Conservation (phyloP, 2,888 invertebrate species). For the Acrobasis consociella region DNA sequence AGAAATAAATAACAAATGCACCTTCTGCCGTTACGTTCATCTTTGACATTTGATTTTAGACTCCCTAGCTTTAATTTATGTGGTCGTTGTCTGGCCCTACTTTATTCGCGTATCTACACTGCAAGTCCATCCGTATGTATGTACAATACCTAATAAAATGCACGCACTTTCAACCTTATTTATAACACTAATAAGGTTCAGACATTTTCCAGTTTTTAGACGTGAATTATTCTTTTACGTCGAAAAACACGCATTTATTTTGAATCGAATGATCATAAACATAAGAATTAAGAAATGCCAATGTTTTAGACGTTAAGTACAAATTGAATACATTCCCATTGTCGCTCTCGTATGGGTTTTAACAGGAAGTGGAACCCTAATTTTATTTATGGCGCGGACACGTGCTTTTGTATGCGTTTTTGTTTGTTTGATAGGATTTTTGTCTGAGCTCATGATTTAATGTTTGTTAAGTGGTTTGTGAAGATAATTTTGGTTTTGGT, state of each 20-base stretch:
- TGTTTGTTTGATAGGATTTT: conserved; percentile 22
- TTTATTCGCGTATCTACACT: conserved; percentile 42
- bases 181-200: background rate
- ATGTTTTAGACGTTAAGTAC: conserved; percentile 37
- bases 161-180: background rate
- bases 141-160: background rate
- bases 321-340: conserved; percentile 67
- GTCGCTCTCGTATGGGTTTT: conserved; percentile 49
- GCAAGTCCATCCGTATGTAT: conserved; percentile 49
- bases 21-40: background rate
- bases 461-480: conserved; percentile 17
- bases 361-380: conserved; percentile 57
- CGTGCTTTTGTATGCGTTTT: conserved; percentile 53
- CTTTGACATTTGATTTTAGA: conserved; percentile 33
- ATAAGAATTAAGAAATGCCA: conserved; percentile 2
- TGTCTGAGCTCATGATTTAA: conserved; percentile 22
- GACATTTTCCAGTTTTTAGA: background rate
- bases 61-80: conserved; percentile 68
- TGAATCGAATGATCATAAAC: background rate
- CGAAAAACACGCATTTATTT: conserved; percentile 1
- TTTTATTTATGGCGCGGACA: conserved; percentile 72
- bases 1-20: no score
- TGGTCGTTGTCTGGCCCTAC: conserved; percentile 59
- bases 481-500: conserved; percentile 16
- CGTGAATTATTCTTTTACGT: conserved; percentile 48